Evolutionary conservation across 2,113 vertebrate genomes (phyloP), one percentile per base, ranked within the genome.

Genomic region (Apus apus): DNA sequence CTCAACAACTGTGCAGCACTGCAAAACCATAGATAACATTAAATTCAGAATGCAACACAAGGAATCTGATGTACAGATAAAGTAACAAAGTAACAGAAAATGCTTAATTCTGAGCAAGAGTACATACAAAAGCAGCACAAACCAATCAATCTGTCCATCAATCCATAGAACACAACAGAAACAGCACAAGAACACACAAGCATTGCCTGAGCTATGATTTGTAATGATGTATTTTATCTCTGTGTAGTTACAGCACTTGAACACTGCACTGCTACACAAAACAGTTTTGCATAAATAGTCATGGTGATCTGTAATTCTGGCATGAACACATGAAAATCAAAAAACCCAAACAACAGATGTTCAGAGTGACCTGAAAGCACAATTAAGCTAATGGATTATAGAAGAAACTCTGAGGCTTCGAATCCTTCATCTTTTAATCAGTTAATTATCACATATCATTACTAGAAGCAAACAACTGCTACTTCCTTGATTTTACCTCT

Each of bases 1-100:
- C 99, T 99, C 89, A 99, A 98, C 64, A 99, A 97, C 96, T 99
- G 99, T 22, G 99, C 99, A 77, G 99, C 99, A 88, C 99, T 99
- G 87, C 56, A 79, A 86, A 91, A 95, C 87, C 87, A 60, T 1
- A 95, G 9, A 77, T 2, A 73, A 73, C 8, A n/a, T 57, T 78
- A 15, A 38, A 65, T 25, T 86, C 45, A 93, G 45, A 80, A 85
- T 4, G 2, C 19, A 85, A 75, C 4, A 67, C 9, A 58, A 17
- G 25, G 74, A 72, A 77, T 23, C 6, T 21, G 15, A 65, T 29
- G 22, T 32, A 62, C 85, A 86, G 34, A 64, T 48, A 11, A 83
- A 48, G 12, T 15, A 60, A 73, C 13, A 48, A 17, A 61, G 57
- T 45, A 57, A 76, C 1, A 82, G 7, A 50, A 79, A 83, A 83